These are phyloP conservation scores for Silurus asotus DNA, from an alignment of 2,113 vertebrate species.

Conservation along the genomic window DNA sequence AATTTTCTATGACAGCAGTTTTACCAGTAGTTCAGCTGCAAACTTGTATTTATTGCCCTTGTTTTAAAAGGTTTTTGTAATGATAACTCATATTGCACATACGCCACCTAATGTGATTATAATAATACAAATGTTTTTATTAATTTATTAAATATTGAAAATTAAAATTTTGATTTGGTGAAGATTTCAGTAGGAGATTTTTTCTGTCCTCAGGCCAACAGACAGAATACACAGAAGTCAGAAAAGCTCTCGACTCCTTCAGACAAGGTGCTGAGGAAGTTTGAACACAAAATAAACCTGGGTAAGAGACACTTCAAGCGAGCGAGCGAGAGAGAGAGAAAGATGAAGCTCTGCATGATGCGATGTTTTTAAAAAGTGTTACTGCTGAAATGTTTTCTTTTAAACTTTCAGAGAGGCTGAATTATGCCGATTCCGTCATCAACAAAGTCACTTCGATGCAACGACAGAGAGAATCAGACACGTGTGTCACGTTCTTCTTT, in stretches of 20 bases:
- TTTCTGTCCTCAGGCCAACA: constrained; percentile 50
- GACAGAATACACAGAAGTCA: constrained; percentile 55
- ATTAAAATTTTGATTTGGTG: too few relatives aligned
- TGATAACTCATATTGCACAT: not conserved
- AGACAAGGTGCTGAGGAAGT: constrained; percentile 73
- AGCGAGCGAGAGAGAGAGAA: not conserved
- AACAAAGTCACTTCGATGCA: constrained; percentile 73
- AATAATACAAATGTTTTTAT: not conserved
- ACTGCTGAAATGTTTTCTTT: not conserved
- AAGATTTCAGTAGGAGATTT: not conserved
- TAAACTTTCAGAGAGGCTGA: constrained; percentile 67
- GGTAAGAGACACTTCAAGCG: constrained; percentile 51
- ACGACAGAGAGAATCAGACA: constrained; percentile 68
- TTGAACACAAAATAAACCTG: constrained; percentile 75
- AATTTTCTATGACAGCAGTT: not conserved
- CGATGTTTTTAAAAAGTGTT: not conserved
- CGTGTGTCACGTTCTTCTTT: constrained; percentile 58
- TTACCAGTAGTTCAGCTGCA: not conserved
- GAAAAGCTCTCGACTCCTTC: constrained; percentile 59
- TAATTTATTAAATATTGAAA: too few relatives aligned
- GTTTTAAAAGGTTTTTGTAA: not conserved
- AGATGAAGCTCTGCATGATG: not conserved
- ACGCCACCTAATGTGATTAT: not conserved
- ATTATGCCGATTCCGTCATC: constrained; percentile 67
- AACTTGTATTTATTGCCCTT: not conserved